A percentile compares a stretch with the other conserved stretches of the same genome.
Evolutionary conservation across 2,113 vertebrate genomes (phyloP).

Genomic region (Sphaerodactylus townsendi): DNA sequence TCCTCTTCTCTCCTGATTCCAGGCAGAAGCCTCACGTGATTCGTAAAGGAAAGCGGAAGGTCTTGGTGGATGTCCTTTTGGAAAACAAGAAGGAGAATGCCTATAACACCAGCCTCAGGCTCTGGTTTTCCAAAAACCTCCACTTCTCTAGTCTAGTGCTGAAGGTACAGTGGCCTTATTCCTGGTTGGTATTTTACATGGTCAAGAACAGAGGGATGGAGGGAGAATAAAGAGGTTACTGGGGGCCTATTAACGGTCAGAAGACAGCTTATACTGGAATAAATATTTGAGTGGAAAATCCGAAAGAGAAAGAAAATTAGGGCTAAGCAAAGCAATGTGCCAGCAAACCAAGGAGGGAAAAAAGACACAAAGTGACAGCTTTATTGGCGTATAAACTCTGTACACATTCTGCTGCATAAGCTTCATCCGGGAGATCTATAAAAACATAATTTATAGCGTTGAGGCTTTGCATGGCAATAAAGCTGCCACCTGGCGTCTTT

Average conservation of each 20-base stretch:
- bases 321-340: neutral
- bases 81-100: constrained; percentile 91
- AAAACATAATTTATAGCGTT: no score
- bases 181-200: no score
- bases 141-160: constrained; percentile 88
- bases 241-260: neutral
- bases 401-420: no score
- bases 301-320: neutral
- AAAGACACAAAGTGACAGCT: no score
- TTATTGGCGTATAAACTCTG: no score
- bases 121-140: constrained; percentile 89
- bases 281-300: no score
- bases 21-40: constrained; percentile 87
- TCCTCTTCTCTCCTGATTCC: neutral
- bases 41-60: constrained; percentile 78
- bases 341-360: no score
- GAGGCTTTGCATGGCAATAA: no score
- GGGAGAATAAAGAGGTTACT: neutral
- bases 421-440: no score
- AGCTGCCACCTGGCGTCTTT: no score
- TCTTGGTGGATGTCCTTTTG: constrained; percentile 81
- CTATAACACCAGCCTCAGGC: constrained; percentile 88
- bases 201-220: neutral
- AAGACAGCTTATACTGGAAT: neutral
- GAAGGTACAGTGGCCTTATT: constrained; percentile 69